Evolutionary conservation across 2,888 invertebrate genomes (phyloP).

Genomic region (Dascillus cervinus): DNA sequence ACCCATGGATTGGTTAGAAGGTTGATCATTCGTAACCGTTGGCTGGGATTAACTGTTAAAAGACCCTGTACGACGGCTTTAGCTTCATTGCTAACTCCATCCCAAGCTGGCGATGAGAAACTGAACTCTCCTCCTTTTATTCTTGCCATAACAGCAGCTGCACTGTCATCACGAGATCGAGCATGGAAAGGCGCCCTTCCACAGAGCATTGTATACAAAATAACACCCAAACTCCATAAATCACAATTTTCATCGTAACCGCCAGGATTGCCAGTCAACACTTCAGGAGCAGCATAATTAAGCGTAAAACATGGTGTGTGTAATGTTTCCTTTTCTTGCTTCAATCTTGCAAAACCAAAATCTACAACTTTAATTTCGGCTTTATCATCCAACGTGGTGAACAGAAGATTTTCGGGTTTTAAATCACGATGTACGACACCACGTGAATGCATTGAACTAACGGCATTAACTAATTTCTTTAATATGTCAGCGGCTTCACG

Average conservation of each 20-base stretch:
- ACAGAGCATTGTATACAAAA: slow-evolving; percentile 64
- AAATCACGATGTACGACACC: slow-evolving; percentile 88
- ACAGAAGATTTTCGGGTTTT: slow-evolving; percentile 83
- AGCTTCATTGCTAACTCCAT: slow-evolving; percentile 62
- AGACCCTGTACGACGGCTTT: slow-evolving; percentile 69
- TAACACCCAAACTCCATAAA: slow-evolving; percentile 92
- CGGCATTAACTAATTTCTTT: slow-evolving; percentile 73
- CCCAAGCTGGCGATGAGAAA: slow-evolving; percentile 65
- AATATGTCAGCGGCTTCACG: slow-evolving; percentile 70
- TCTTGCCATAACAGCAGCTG: slow-evolving; percentile 67
- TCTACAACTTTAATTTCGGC: slow-evolving; percentile 83
- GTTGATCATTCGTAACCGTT: slow-evolving; percentile 60
- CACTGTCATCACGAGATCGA: slow-evolving; percentile 61
- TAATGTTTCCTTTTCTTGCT: slow-evolving; percentile 52
- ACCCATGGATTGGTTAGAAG: slow-evolving; percentile 66
- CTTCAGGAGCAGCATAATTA: slow-evolving; percentile 94
- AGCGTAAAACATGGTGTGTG: slow-evolving; percentile 90
- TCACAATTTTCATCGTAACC: slow-evolving; percentile 92
- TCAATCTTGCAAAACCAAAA: slow-evolving; percentile 89
- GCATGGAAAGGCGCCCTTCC: slow-evolving; percentile 83
- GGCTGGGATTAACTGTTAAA: slow-evolving; percentile 68
- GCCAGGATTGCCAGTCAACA: slow-evolving; percentile 55
- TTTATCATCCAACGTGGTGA: slow-evolving; percentile 48
- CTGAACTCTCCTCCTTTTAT: slow-evolving; percentile 74
- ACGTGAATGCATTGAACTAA: slow-evolving; percentile 75